Evolutionary conservation across 2,888 invertebrate genomes (phyloP), one percentile per base, ranked within the genome.

Genomic region (Tuberolachnus salignus): DNA sequence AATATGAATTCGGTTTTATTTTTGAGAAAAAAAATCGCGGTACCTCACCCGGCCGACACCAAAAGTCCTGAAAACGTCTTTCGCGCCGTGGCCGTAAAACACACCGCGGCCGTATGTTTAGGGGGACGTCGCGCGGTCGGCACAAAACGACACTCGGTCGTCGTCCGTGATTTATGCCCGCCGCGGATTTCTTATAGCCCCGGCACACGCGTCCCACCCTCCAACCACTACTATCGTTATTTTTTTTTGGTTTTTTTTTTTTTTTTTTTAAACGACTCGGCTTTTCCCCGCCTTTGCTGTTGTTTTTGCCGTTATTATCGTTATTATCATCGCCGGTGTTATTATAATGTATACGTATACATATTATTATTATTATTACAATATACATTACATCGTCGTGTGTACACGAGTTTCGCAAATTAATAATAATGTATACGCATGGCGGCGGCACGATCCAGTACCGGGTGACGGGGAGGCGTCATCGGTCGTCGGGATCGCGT

Each of bases 401-500:
- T 44, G 13, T 3, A 46, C 71, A 71, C 57, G 23, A 71, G 46
- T 71, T 71, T 57, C 13, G 23, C 57, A 71, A 71, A 71, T 71
- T 57, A 71, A 71, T 46, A 71, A 6, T 14, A 16, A 16, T 16
- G 16, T 53, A 10, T n/a, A 63, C 21, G 63, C n/a, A 13, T 23
- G 44, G 57, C 67, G 13, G n/a, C 70, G 44, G 71, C 57, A 71
- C 71, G 57, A 71, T 71, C 71, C 57, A 71, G 71, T 71, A 71
- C 71, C 57, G 70, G 16, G 51, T 21, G n/a, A 13, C 55, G 42
- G n/a, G n/a, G n/a, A n/a, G n/a, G n/a, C n/a, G n/a, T n/a, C n/a
- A n/a, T 19, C 21, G 16, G 42, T n/a, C 23, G 16, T 21, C 44
- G 11, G 55, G 70, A 57, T 55, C 11, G 70, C 70, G 70, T 70